Percentiles rank a stretch among this genome's conserved stretches.
Conservation (phyloP, 1,140 invertebrate species). For the Drosophila ogumai region DNA sequence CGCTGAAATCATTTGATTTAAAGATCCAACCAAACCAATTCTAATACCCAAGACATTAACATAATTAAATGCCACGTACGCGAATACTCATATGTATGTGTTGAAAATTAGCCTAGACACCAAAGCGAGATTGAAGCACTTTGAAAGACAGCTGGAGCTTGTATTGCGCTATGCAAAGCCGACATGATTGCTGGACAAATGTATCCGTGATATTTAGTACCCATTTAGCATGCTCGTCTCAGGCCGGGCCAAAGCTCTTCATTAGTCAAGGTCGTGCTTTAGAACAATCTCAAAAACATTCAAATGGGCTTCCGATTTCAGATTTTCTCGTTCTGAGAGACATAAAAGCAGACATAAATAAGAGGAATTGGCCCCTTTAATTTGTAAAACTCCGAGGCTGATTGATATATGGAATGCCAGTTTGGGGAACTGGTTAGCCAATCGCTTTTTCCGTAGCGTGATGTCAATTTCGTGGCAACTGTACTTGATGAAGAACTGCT, state of each 20-base stretch:
- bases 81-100: no score
- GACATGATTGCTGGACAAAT: conserved; percentile 17
- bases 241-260: conserved; percentile 21
- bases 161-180: conserved; percentile 1
- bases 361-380: conserved; percentile 45
- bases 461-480: conserved; percentile 36
- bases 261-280: conserved; percentile 60
- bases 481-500: conserved; percentile 43
- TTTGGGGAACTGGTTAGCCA: conserved; percentile 48
- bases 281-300: conserved; percentile 26
- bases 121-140: conserved; percentile 11
- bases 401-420: conserved; percentile 55
- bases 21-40: not conserved
- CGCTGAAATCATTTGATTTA: conserved; percentile 1
- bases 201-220: conserved; percentile 30
- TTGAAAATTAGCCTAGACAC: not conserved
- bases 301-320: conserved; percentile 39
- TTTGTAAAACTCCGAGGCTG: conserved; percentile 37
- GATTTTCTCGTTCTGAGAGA: conserved; percentile 18
- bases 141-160: conserved; percentile 22
- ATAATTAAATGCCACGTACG: not conserved
- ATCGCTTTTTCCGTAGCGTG: conserved; percentile 37
- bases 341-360: conserved; percentile 66
- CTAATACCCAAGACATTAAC: not conserved
- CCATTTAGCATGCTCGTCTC: conserved; percentile 11